These are phyloP conservation scores for Campaea margaritaria DNA, from an alignment of 2,888 invertebrate species.

Conservation along the genomic window DNA sequence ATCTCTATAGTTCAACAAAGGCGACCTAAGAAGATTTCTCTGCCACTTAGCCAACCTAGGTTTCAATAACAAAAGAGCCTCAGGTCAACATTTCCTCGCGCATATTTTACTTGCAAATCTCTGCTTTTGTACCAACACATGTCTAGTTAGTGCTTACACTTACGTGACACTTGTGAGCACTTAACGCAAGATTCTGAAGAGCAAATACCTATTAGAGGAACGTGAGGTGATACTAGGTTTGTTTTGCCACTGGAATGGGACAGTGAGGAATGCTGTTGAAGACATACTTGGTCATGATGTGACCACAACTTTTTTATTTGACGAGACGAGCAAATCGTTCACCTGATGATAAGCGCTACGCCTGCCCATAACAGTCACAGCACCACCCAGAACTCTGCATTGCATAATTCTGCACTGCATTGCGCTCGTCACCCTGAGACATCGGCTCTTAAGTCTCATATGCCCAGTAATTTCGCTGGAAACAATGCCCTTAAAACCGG, in stretches of 20 bases:
- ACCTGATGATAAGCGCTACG: no score
- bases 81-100: conserved; percentile 18
- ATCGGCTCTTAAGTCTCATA: no score
- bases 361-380: no score
- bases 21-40: conserved; percentile 22
- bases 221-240: not conserved
- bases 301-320: no score
- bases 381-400: no score
- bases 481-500: no score
- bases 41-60: conserved; percentile 22
- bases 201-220: conserved; percentile 6
- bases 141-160: not conserved
- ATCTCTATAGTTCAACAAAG: conserved; percentile 1
- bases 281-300: no score
- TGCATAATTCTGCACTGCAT: no score
- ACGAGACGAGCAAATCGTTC: no score
- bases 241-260: not conserved
- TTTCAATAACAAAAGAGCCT: conserved; percentile 17
- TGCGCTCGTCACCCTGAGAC: no score
- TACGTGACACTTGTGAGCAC: not conserved
- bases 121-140: conserved; percentile 22
- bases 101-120: conserved; percentile 40
- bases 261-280: no score
- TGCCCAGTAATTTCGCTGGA: no score
- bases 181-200: not conserved